Base-by-base conservation (phyloP, 2,888 invertebrate species). In the Flabesymbios commensalis region DNA sequence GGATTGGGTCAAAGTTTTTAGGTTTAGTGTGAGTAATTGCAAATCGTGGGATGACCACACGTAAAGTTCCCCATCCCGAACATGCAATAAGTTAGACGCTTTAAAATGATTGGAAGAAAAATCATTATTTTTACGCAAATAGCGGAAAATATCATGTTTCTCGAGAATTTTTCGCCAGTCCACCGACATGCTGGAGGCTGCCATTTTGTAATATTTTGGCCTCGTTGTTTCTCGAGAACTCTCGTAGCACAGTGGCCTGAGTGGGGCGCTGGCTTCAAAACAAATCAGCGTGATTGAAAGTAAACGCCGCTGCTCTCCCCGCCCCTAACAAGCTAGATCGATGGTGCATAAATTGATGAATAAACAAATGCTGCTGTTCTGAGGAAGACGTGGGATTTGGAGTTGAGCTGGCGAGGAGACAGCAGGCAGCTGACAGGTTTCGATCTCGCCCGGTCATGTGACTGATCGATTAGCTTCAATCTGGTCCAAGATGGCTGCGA, bases 401-500 rank as follows among this genome's bases (percentile, higher is more conserved):
- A n/a, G n/a, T n/a, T n/a, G n/a, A n/a, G n/a, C n/a, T n/a, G n/a
- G n/a, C n/a, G n/a, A n/a, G n/a, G n/a, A n/a, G n/a, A n/a, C n/a
- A n/a, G n/a, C n/a, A n/a, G n/a, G n/a, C n/a, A n/a, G n/a, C 31
- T 5, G 41, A 19, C 22, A 42, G 32, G 52, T 39, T 75, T 74
- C 71, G 75, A 76, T 75, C 70, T 68, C 69, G 63, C 57, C 68
- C 61, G 65, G 75, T 80, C 80, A 80, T 77, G 79, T 79, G 79
- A 79, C 73, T 76, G 73, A 75, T 75, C 74, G 75, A 76, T 75
- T 69, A 72, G 71, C 73, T 72, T 70, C 72, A 75, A 74, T 73
- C 75, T 76, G 74, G 75, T 75, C 76, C 78, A 82, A 82, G 79
- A 83, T 83, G 83, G 83, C 83, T 82, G 82, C 83, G 74, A 80